A percentile compares a stretch with the other conserved stretches of the same genome.
These are phyloP conservation scores for Tetramorium alpestre DNA, from an alignment of 1,140 invertebrate genomes.

Conservation along the genomic window DNA sequence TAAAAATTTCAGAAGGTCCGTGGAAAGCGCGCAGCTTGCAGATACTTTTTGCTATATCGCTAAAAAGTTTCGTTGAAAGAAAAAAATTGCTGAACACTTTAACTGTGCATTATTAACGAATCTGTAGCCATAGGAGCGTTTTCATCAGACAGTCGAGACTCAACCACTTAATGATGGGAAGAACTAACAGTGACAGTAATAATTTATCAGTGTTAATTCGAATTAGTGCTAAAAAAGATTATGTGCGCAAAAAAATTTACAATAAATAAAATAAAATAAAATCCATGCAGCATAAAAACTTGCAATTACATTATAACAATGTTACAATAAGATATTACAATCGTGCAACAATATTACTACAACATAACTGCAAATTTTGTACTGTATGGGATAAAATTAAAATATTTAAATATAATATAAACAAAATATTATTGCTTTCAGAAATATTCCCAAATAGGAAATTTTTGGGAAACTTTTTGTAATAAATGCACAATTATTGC, in stretches of 20 bases:
- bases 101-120: constrained; percentile 18
- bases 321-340: too few species aligned
- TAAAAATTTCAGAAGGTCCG: neutral
- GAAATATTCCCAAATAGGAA: neutral
- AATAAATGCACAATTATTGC: too few species aligned
- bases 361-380: too few species aligned
- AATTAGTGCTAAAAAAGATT: neutral
- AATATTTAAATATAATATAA: neutral
- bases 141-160: neutral
- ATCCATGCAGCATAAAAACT: too few species aligned
- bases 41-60: neutral
- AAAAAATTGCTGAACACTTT: neutral
- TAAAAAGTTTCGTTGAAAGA: neutral
- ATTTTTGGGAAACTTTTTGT: too few species aligned
- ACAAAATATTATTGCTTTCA: too few species aligned
- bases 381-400: neutral
- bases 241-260: neutral
- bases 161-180: neutral
- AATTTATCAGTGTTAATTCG: neutral
- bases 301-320: too few species aligned
- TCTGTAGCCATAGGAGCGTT: neutral
- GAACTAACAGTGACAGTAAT: neutral
- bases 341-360: too few species aligned
- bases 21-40: constrained; percentile 1
- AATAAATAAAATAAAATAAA: neutral